A percentile compares a stretch with the other conserved stretches of the same genome.
phyloP scores from a whole-genome alignment of 2,888 invertebrate species.

The Nematopogon swammerdamellus region DNA sequence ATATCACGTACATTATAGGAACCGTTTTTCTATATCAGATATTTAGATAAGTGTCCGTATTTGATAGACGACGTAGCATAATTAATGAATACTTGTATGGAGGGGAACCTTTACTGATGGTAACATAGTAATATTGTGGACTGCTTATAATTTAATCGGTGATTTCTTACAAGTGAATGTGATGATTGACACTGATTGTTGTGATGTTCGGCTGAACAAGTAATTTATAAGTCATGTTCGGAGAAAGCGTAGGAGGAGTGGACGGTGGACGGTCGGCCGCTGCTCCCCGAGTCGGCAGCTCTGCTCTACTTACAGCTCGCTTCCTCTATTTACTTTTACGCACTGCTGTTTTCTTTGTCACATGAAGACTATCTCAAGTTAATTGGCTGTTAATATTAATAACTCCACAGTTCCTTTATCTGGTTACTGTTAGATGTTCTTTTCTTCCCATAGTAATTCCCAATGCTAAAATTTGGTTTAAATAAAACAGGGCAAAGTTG shows the following conservation, averaged over 20 bases:
- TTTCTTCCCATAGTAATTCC: no score
- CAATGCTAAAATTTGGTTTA: no score
- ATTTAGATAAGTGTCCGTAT: background rate
- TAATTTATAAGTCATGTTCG: conserved; percentile 38
- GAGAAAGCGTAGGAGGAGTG: conserved; percentile 25
- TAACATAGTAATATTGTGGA: background rate
- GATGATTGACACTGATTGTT: conserved; percentile 16
- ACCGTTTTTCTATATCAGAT: background rate
- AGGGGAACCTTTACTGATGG: background rate
- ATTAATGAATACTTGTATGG: background rate
- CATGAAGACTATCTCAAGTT: no score
- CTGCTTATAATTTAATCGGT: background rate
- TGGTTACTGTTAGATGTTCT: no score
- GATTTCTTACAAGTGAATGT: background rate
- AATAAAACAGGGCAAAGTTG: no score
- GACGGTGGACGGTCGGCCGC: no score
- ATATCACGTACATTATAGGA: background rate
- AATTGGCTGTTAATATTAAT: no score
- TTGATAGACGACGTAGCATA: background rate
- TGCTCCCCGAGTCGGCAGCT: no score
- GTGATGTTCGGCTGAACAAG: conserved; percentile 48
- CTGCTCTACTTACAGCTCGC: no score
- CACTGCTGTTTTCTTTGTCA: no score
- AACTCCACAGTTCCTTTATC: no score
- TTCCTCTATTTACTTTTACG: no score